Base-by-base conservation (phyloP, 2,113 vertebrate species). In the Pseudolaguvia tuberculata region DNA sequence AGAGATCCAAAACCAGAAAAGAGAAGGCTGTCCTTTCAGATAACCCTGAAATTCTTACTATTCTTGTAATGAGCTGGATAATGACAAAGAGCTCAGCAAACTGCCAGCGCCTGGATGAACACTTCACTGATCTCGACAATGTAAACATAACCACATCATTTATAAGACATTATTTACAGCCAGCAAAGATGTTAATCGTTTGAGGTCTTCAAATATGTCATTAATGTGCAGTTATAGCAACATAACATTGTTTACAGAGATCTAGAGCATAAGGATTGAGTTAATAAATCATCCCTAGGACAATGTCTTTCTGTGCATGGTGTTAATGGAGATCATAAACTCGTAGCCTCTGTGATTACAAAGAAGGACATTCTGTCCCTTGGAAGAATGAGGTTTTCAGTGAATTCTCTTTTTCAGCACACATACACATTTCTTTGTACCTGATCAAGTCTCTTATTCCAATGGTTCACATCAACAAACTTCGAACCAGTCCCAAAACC, bases 61-160 rank as follows among this genome's bases (percentile, higher is more conserved):
- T n/a, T n/a, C n/a, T n/a, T n/a, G n/a, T 74, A 78, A 71, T 75
- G 66, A 66, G 20, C 39, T 47, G 53, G 21, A 59, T 74, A 25
- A 53, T 62, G 12, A 69, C 14, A 13, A 21, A 56, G 50, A 73
- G 47, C 17, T 23, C 42, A 42, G 69, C 14, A 29, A 25, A 58
- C 48, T 10, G 13, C 18, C 45, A 73, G 42, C 20, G 5, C 39
- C 57, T 47, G 8, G 13, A 2, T 2, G 62, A 56, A 39, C 51
- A 58, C 42, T 75, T 48, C 12, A 45, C 23, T 4, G 42, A 39
- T 58, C 52, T 50, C 14, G 29, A 73, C 9, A 39, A 4, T 58
- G 39, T 58, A 23, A 48, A 58, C 20, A 51, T 51, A 18, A 75
- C 45, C 20, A 3, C 14, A 29, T 1, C 2, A 15, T 52, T 35